phyloP scores from a whole-genome alignment of 2,888 invertebrate genomes.

The Limenitis camilla region DNA sequence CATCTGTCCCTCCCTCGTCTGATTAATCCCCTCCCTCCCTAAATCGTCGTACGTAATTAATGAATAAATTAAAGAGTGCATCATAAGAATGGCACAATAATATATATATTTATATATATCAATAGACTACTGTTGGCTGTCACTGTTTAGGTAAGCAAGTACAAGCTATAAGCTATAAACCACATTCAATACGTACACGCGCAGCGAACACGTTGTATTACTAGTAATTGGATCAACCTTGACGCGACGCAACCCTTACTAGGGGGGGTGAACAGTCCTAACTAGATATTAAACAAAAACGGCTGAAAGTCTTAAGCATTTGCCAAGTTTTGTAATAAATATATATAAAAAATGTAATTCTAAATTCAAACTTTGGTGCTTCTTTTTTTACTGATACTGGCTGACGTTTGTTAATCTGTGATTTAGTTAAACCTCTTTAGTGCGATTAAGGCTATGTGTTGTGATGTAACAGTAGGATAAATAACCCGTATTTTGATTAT shows the following conservation, averaged over 20 bases:
- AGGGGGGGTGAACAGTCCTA: background rate
- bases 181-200: constrained; percentile 16
- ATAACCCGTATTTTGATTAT: background rate
- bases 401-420: background rate
- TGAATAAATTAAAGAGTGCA: too few species aligned
- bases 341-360: background rate
- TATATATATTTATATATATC: too few species aligned
- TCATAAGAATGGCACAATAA: too few species aligned
- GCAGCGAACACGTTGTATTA: constrained; percentile 38
- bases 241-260: constrained; percentile 35
- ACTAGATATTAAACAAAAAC: background rate
- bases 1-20: too few species aligned
- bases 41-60: too few species aligned
- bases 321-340: background rate
- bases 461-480: constrained; percentile 5
- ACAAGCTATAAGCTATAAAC: too few species aligned
- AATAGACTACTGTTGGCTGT: too few species aligned
- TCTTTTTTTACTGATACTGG: background rate
- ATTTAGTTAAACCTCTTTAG: background rate
- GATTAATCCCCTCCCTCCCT: too few species aligned
- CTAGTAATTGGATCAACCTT: constrained; percentile 72
- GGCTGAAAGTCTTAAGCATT: background rate
- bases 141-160: too few species aligned
- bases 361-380: background rate
- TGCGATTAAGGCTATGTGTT: constrained; percentile 2